These are phyloP conservation scores for Lasioglossum morio DNA, from an alignment of 2,888 invertebrate genomes.

Conservation along the genomic window DNA sequence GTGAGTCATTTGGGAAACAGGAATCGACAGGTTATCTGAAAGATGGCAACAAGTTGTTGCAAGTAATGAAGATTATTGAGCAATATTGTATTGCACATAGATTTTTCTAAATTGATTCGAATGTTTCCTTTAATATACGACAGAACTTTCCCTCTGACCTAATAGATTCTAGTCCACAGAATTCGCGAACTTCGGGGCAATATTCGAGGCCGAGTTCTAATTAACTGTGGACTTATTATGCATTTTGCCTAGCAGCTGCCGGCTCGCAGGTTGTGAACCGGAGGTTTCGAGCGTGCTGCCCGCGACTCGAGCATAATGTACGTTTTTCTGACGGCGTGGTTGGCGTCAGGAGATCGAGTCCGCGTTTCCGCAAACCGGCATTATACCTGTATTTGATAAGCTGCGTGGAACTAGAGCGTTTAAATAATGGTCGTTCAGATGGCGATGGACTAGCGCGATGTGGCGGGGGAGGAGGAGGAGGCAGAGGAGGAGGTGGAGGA, in stretches of 20 bases:
- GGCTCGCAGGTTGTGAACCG: not conserved
- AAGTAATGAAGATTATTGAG: too few species aligned
- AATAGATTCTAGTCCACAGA: not conserved
- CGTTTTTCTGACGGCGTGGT: slow-evolving; percentile 20
- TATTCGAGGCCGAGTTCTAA: not conserved
- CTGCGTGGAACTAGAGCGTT: slow-evolving; percentile 81
- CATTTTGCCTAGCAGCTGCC: not conserved
- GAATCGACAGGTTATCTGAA: too few species aligned
- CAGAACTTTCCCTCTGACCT: too few species aligned
- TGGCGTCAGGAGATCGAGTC: slow-evolving; percentile 68
- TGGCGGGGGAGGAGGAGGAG: not conserved
- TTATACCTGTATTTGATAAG: slow-evolving; percentile 82
- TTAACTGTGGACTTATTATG: not conserved
- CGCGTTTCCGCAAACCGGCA: slow-evolving; percentile 81
- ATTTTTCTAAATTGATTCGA: too few species aligned
- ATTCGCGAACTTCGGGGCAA: not conserved
- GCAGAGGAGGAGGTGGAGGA: not conserved
- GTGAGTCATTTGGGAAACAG: too few species aligned
- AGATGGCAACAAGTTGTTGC: too few species aligned
- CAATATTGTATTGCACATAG: too few species aligned
- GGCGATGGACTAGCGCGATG: slow-evolving; percentile 68
- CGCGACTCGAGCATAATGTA: slow-evolving; percentile 8
- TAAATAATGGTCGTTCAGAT: slow-evolving; percentile 77
- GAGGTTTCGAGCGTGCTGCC: slow-evolving; percentile 51
- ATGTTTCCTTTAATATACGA: too few species aligned